A percentile compares a stretch with the other conserved stretches of the same genome.
Evolutionary conservation across 2,888 invertebrate species (phyloP).

Genomic region (Ophion slaviceki): DNA sequence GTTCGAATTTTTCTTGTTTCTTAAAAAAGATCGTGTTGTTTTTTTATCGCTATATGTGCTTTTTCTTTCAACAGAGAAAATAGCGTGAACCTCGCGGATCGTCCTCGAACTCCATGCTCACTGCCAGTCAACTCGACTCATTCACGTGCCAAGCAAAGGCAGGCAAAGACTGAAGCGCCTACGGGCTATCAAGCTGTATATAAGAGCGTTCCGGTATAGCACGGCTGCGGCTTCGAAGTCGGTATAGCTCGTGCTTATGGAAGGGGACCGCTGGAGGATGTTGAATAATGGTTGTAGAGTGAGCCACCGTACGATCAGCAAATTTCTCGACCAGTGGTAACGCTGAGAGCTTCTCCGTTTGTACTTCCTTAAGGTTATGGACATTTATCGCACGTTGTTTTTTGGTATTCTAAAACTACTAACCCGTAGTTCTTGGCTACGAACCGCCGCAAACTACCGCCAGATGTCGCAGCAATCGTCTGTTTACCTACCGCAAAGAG

Average conservation of each 20-base stretch:
- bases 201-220: conserved; percentile 72
- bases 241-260: conserved; percentile 50
- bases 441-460: no score
- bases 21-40: conserved; percentile 22
- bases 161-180: conserved; percentile 79
- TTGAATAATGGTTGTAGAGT: no score
- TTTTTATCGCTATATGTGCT: conserved; percentile 29
- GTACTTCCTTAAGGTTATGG: no score
- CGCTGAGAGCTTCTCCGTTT: no score
- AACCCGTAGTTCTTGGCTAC: no score
- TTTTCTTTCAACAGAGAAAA: conserved; percentile 64
- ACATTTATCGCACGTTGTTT: no score
- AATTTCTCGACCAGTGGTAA: no score
- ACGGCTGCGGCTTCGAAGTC: conserved; percentile 54
- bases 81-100: conserved; percentile 71
- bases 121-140: conserved; percentile 65
- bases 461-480: no score
- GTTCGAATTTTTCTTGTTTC: conserved; percentile 37
- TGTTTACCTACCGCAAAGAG: no score
- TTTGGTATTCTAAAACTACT: no score
- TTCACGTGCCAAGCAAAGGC: conserved; percentile 77
- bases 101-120: conserved; percentile 75
- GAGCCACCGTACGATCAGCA: no score
- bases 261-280: conserved; percentile 23
- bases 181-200: conserved; percentile 76